Evolutionary conservation across 2,113 vertebrate genomes (phyloP).

Genomic region (Nibea albiflora): DNA sequence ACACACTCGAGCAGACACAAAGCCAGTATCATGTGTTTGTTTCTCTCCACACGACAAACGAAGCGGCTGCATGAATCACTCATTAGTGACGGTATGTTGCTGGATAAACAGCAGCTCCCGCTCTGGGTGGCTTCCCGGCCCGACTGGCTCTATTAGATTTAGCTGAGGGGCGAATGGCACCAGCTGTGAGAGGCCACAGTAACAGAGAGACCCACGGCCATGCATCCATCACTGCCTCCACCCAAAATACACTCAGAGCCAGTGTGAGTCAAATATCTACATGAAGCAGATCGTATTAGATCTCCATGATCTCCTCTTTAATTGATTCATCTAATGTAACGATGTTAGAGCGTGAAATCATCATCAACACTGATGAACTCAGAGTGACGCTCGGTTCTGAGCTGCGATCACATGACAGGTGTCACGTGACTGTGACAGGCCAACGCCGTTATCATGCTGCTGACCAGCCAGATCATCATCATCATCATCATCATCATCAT

Average conservation of each 20-base stretch:
- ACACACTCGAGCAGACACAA: slow-evolving; percentile 24
- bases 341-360: not conserved
- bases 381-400: accelerated
- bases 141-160: slow-evolving; percentile 26
- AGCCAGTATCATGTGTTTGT: slow-evolving; percentile 22
- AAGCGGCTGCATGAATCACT: slow-evolving; percentile 32
- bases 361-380: not conserved
- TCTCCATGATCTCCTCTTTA: slow-evolving; percentile 11
- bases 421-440: not conserved
- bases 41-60: slow-evolving; percentile 37
- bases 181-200: slow-evolving; percentile 61
- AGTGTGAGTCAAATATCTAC: no score
- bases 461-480: not conserved
- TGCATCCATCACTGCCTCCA: slow-evolving; percentile 45
- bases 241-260: not conserved
- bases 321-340: not conserved
- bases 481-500: no score
- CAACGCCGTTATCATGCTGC: slow-evolving; percentile 22
- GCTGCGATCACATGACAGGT: not conserved
- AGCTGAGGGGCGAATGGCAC: slow-evolving; percentile 46
- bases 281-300: not conserved
- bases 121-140: slow-evolving; percentile 24
- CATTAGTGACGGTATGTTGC: slow-evolving; percentile 66
- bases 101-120: slow-evolving; percentile 52
- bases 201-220: slow-evolving; percentile 29